Evolutionary conservation across 2,888 invertebrate genomes (phyloP), one percentile per base, ranked within the genome.

Genomic region (Altica lythri): DNA sequence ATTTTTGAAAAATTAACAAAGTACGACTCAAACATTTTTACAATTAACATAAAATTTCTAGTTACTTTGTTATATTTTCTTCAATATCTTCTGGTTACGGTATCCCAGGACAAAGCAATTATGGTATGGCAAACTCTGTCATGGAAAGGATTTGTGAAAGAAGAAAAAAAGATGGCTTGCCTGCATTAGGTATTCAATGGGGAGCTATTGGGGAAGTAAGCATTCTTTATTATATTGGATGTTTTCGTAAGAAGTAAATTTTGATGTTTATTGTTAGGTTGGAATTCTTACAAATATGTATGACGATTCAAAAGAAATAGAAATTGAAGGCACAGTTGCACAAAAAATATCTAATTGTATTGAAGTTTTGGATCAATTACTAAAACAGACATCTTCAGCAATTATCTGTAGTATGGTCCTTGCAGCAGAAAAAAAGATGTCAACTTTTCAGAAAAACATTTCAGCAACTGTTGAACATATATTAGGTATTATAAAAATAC

Each of bases 161-260:
- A 68, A 83, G 92, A 60, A 79, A 79, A 67, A 76, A 75, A 51
- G 84, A 85, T 4, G 89, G 90, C 0, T 79, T 86, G 0, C 90
- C 92, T 1, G 94, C 83, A 0, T 75, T 92, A 54, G 94, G 94
- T 1, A 85, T 95, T 6, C 92, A 95, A 73, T 95, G 95, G 94
- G 95, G 95, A 27, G 94, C 93, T 27, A 83, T 95, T 46, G 95
- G 93, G 45, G 94, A 95, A 75, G 90, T 89, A 48, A n/a, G n/a
- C n/a, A n/a, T n/a, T n/a, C n/a, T n/a, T n/a, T n/a, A n/a, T n/a
- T n/a, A n/a, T n/a, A n/a, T n/a, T n/a, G n/a, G n/a, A n/a, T n/a
- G n/a, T n/a, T n/a, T n/a, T n/a, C 6, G 13, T 34, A 34, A n/a
- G n/a, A n/a, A n/a, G n/a, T 43, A 22, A 16, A 12, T 10, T 27